Evolutionary conservation across 2,888 invertebrate species (phyloP), one percentile per base, ranked within the genome.

Genomic region (Cryptocheilus praepositus): DNA sequence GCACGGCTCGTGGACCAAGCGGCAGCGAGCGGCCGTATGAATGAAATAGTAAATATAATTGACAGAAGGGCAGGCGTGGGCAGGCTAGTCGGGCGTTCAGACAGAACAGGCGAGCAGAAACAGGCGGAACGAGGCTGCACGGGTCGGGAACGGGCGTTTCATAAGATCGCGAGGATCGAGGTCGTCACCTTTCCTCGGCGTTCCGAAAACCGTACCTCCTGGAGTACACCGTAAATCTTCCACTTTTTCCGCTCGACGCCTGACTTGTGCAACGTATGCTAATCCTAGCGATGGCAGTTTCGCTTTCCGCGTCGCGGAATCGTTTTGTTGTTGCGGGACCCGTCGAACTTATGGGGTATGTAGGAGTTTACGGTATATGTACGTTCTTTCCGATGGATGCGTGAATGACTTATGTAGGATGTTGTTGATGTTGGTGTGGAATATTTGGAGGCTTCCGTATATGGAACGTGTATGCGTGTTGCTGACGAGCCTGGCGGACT

Each of bases 1-100:
- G 80, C 78, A 81, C 79, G 81, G 71, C 80, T 76, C 72, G 74
- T 79, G 80, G 81, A 82, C 80, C 83, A 80, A 80, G 80, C 73
- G 25, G 60, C 51, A 18, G 49, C 49, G 49, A 18, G 65, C 71
- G 69, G 73, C 71, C 71, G 85, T 85, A 85, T 85, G 85, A 85
- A 85, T 85, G 85, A 85, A 85, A 84, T 85, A 85, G 85, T 85
- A 85, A 85, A 85, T 85, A 85, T 85, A 85, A 85, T 85, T 85
- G 84, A 85, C 84, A 83, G 84, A 83, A 84, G 85, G 85, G 84
- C 85, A 85, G 77, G 85, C 85, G 85, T 85, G 85, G 85, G 85
- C 83, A 83, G 84, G 75, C 82, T 80, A 81, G 79, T 74, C 74
- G 70, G 64, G 70, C 72, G 71, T 81, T 81, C 81, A 73, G 82